phyloP scores from a whole-genome alignment of 2,113 vertebrate species.

The Crotalus helleri region DNA sequence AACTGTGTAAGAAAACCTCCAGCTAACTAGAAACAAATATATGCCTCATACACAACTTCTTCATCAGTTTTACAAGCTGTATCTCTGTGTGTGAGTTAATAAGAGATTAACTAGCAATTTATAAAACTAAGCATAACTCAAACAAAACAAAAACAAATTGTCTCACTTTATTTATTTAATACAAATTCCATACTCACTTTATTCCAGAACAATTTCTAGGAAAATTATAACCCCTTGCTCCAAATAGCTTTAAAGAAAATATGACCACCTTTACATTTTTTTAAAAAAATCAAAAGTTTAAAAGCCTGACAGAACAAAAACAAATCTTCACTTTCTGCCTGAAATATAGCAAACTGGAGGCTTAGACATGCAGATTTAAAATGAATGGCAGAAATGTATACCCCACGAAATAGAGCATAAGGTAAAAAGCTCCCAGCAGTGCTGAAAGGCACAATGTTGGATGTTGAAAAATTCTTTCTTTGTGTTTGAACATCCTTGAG shows the following conservation, averaged over 20 bases:
- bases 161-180: neutral
- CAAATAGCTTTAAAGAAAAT: neutral
- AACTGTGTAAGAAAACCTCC: neutral
- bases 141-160: neutral
- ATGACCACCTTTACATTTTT: neutral
- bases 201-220: neutral
- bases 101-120: neutral
- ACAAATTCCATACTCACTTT: neutral
- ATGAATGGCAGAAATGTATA: neutral
- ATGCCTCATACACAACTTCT: neutral
- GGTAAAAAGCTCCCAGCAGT: neutral
- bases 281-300: neutral
- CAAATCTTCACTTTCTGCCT: neutral
- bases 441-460: neutral
- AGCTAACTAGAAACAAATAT: neutral
- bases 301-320: neutral
- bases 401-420: neutral
- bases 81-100: neutral
- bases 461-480: neutral
- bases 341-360: neutral
- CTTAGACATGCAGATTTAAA: neutral
- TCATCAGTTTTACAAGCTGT: neutral
- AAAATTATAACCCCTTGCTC: neutral
- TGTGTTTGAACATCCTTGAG: neutral
- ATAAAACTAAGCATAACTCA: neutral